These are phyloP conservation scores for Lithobates pipiens DNA, from an alignment of 2,797 vertebrate genomes.

Conservation along the genomic window DNA sequence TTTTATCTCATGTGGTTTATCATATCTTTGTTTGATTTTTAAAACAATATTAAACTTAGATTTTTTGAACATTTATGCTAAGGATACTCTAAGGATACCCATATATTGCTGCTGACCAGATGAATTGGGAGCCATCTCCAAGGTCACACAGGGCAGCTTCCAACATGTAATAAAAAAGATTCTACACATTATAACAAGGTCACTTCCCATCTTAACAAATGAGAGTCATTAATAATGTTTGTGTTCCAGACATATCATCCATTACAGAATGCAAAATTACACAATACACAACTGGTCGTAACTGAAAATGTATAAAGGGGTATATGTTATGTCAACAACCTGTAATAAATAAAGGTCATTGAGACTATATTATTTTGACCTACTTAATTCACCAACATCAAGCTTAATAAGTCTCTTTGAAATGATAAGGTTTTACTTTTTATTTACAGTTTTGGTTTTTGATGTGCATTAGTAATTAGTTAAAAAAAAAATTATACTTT, in stretches of 20 bases:
- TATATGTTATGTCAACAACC: conserved; percentile 26
- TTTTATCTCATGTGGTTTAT: no score
- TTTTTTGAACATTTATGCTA: background rate
- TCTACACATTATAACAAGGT: conserved; percentile 34
- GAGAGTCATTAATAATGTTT: conserved; percentile 56
- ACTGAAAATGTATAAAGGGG: conserved; percentile 30
- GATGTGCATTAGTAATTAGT: background rate
- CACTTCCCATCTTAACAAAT: conserved; percentile 40
- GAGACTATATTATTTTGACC: conserved; percentile 33
- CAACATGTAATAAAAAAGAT: conserved; percentile 2
- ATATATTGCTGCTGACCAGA: background rate
- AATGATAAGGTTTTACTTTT: background rate
- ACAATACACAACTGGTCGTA: conserved; percentile 37
- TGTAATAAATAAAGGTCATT: conserved; percentile 41
- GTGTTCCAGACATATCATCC: conserved; percentile 34
- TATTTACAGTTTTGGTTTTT: background rate
- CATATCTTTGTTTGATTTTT: no score
- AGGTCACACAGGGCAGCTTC: conserved; percentile 1
- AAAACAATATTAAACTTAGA: no score
- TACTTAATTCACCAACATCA: conserved; percentile 19
- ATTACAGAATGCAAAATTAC: conserved; percentile 20
- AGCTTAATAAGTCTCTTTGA: conserved; percentile 46
- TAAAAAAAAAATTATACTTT: background rate
- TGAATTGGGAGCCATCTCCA: background rate
- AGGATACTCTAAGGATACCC: background rate